Base-by-base conservation (phyloP, 2,113 vertebrate genomes). In the Elephantulus edwardii region DNA sequence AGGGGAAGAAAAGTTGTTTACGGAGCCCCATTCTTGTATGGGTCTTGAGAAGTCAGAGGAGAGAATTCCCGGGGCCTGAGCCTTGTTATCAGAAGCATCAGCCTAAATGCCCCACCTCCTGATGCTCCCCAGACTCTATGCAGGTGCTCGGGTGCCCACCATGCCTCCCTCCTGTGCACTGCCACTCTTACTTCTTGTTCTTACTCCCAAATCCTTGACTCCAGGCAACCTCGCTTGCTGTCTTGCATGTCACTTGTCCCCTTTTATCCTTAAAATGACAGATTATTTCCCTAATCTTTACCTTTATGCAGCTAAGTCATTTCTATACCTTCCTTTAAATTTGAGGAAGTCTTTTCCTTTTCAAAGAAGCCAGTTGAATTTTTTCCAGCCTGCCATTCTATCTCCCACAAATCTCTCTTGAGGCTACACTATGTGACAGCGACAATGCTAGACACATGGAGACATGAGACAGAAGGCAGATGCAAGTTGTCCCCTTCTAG, bases 301-400 rank as follows among this genome's bases (percentile, higher is more conserved):
- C 72, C 30, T 77, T 93, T 84, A 81, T 35, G 50, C 20, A 90
- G 42, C 80, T 80, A 94, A 38, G 46, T 86, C 33, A 91, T 77
- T 71, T 52, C 35, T 44, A 90, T 35, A 38, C 48, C n/a, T 92
- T 89, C 88, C 35, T 92, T 85, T 91, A 76, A 66, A 54, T 40
- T 17, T 90, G 58, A 85, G 64, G 86, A 77, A 91, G 90, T 71
- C 35, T 62, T 26, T 89, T 80, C 92, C 35, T 66, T 89, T 66
- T 60, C 28, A 92, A 88, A 62, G 71, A 83, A 78, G 33, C 3
- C 60, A 71, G 35, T 52, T 68, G 48, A 46, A 6, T 20, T 90
- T n/a, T 71, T 54, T 44, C 35, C 26, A 85, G 8, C 6, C 38
- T 70, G 17, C n/a, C 8, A 30, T 56, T 38, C 70, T 35, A 71